Conservation (phyloP, 1,140 invertebrate genomes). For the Laupala kohalensis region DNA sequence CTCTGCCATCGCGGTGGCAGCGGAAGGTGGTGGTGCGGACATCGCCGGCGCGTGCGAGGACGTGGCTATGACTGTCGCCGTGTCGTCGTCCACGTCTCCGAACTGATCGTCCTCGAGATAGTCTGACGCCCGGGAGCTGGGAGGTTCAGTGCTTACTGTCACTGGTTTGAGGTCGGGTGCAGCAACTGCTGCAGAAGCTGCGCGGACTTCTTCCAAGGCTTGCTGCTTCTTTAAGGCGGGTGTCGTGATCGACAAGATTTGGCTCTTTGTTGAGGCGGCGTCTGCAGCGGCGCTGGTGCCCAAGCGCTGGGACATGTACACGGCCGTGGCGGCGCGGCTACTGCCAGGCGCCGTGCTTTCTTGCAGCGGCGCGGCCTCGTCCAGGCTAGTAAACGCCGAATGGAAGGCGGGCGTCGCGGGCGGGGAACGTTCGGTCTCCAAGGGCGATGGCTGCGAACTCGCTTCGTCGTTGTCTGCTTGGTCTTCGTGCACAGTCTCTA, state of each 20-base stretch:
- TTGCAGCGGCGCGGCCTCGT: not conserved
- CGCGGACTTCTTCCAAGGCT: not conserved
- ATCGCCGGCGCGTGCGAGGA: not conserved
- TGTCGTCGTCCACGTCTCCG: not conserved
- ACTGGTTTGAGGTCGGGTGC: not conserved
- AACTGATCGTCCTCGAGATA: not conserved
- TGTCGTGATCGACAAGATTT: not conserved
- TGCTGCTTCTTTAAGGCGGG: not conserved
- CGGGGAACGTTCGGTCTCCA: not conserved
- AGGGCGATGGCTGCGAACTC: no score
- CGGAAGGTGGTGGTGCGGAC: not conserved
- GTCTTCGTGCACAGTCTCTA: not conserved
- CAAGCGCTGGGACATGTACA: not conserved
- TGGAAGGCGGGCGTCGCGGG: not conserved
- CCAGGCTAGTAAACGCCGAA: not conserved
- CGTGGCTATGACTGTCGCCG: not conserved
- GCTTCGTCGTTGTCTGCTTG: not conserved
- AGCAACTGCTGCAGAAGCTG: no score
- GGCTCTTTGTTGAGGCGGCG: not conserved
- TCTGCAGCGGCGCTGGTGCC: not conserved
- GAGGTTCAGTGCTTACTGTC: not conserved
- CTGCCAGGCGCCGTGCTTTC: no score
- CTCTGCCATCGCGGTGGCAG: not conserved
- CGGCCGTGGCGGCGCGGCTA: not conserved
- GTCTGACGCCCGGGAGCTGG: not conserved